A percentile compares a stretch with the other conserved stretches of the same genome.
These are phyloP conservation scores for Tokudaia muenninki DNA, from an alignment of 2,797 vertebrate species.

Conservation along the genomic window DNA sequence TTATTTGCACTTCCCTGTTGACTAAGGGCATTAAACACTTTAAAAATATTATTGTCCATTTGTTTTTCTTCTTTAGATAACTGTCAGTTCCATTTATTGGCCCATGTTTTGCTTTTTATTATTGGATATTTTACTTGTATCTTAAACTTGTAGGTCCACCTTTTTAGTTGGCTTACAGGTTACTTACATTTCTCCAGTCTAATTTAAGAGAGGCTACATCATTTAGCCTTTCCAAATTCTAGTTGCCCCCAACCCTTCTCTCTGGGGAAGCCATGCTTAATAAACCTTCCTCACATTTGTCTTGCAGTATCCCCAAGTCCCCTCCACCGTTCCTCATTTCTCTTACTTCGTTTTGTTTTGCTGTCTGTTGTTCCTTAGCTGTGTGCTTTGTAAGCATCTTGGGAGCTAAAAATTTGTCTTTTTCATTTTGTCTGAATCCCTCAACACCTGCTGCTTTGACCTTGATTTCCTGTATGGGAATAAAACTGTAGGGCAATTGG, in stretches of 20 bases:
- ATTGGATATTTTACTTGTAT: not conserved
- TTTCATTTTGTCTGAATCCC: slow-evolving; percentile 55
- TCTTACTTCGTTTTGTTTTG: not conserved
- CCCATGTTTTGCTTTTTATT: not conserved
- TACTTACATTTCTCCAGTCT: not conserved
- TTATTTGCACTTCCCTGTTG: not conserved
- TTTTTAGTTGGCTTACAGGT: not conserved
- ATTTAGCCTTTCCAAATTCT: not conserved
- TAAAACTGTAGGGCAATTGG: slow-evolving; percentile 34
- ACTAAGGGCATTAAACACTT: not conserved
- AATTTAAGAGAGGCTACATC: not conserved
- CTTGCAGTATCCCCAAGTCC: not conserved
- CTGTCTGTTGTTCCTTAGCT: slow-evolving; percentile 33
- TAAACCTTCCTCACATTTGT: not conserved
- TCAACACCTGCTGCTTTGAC: not conserved
- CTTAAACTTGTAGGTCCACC: not conserved
- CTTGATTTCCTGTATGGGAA: slow-evolving; percentile 63
- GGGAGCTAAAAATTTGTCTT: slow-evolving; percentile 43
- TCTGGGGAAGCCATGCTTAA: not conserved
- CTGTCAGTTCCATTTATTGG: not conserved
- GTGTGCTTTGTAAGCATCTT: slow-evolving; percentile 53
- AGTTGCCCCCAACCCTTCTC: not conserved
- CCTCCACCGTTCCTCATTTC: not conserved
- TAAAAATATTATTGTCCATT: not conserved
- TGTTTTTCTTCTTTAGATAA: not conserved